phyloP scores from a whole-genome alignment of 1,140 invertebrate genomes.

The Tribolium castaneum region DNA sequence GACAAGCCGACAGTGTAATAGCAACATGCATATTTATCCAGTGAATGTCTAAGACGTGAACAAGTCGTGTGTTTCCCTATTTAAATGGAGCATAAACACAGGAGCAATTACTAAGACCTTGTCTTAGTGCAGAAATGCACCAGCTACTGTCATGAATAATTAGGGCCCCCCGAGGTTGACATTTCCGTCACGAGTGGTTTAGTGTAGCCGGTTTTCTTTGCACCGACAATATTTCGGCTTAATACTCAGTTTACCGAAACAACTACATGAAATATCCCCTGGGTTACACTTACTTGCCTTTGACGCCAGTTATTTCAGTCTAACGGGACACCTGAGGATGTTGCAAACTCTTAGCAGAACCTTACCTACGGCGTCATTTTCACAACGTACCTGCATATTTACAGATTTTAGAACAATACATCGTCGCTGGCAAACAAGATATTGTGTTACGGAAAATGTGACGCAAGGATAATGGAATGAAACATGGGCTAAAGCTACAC shows the following conservation, averaged over 20 bases:
- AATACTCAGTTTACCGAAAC: constrained; percentile 23
- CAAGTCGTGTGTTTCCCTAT: neutral
- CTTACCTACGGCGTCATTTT: constrained; percentile 29
- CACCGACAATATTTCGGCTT: constrained; percentile 22
- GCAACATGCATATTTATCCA: neutral
- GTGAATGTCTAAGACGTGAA: neutral
- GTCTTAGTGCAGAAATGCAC: constrained; percentile 25
- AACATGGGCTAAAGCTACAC: too few relatives aligned
- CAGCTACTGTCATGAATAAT: constrained; percentile 1
- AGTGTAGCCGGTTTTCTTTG: neutral
- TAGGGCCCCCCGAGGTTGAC: constrained; percentile 3
- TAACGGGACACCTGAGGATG: constrained; percentile 29
- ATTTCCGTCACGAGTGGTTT: constrained; percentile 24
- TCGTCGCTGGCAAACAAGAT: neutral
- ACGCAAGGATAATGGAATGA: too few relatives aligned
- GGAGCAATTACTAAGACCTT: neutral
- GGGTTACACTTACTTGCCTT: constrained; percentile 26
- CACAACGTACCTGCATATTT: constrained; percentile 9
- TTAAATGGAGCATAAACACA: constrained; percentile 4
- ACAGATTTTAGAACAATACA: constrained; percentile 28
- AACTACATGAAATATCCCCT: constrained; percentile 30
- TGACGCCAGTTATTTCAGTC: constrained; percentile 29
- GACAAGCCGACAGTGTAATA: too few relatives aligned
- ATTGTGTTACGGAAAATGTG: neutral
- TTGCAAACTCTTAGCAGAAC: constrained; percentile 16